Percentiles rank a stretch among this genome's conserved stretches.
Evolutionary conservation across 2,888 invertebrate genomes (phyloP).

Genomic region (Oxyteleia sp.): DNA sequence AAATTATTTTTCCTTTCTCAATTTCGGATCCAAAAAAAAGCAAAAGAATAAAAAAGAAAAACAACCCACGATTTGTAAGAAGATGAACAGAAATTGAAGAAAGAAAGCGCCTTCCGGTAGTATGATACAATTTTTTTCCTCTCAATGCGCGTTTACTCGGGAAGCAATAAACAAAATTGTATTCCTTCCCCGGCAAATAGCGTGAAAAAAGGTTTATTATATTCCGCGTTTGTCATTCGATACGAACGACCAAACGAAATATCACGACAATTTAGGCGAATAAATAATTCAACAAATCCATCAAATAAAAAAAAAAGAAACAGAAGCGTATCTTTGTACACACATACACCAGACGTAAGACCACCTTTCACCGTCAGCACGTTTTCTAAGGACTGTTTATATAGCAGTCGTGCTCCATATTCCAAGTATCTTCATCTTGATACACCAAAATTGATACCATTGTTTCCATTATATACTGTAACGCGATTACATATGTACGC

Average conservation of each 20-base stretch:
- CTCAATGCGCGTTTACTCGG: not conserved
- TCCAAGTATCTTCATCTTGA: conserved; percentile 66
- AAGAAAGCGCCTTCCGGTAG: not conserved
- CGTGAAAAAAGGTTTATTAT: too few species aligned
- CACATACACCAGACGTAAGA: conserved; percentile 25
- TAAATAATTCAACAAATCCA: conserved; percentile 44
- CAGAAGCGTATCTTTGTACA: too few species aligned
- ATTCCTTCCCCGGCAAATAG: too few species aligned
- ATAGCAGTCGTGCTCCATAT: conserved; percentile 47
- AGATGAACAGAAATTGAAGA: conserved; percentile 24
- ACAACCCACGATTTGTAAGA: conserved; percentile 21
- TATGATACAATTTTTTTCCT: not conserved
- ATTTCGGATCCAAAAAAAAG: too few species aligned
- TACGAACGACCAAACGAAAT: not conserved
- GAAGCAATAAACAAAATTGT: too few species aligned
- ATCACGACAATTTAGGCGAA: conserved; percentile 25
- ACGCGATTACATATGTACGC: conserved; percentile 46
- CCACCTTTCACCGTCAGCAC: conserved; percentile 34
- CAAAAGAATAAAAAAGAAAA: too few species aligned
- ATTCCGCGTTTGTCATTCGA: not conserved
- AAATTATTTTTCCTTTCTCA: conserved; percentile 51
- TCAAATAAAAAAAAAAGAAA: too few species aligned
- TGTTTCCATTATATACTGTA: conserved; percentile 60
- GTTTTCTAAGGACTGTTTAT: conserved; percentile 48
- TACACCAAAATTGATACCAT: conserved; percentile 60